phyloP scores from a whole-genome alignment of 1,140 invertebrate species.

The Polypedilum vanderplanki region DNA sequence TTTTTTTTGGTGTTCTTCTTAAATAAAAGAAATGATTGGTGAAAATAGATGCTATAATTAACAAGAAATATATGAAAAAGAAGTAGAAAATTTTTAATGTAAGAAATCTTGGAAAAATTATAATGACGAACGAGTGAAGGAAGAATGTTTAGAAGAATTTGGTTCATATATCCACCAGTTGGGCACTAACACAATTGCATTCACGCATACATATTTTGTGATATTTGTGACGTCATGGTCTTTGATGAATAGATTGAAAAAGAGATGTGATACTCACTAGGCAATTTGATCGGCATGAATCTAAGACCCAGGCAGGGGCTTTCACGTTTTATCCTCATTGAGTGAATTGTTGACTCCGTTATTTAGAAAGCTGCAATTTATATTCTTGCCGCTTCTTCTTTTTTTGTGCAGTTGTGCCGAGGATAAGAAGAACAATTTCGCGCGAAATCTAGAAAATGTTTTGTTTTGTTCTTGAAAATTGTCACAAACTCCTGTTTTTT shows the following conservation, averaged over 20 bases:
- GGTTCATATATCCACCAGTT: not conserved
- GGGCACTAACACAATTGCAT: not conserved
- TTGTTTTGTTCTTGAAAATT: not conserved
- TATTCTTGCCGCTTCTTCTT: not conserved
- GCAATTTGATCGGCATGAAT: constrained; percentile 48
- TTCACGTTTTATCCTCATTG: constrained; percentile 58
- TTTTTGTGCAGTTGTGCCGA: not conserved
- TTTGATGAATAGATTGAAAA: not conserved
- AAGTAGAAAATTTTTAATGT: too few species aligned
- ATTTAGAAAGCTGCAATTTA: not conserved
- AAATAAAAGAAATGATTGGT: not conserved
- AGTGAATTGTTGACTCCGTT: not conserved
- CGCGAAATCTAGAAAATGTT: not conserved
- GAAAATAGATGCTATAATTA: not conserved
- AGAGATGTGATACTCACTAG: constrained; percentile 10
- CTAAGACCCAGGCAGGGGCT: constrained; percentile 55
- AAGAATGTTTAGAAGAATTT: constrained; percentile 2
- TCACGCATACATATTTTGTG: not conserved
- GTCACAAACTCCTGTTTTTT: not conserved
- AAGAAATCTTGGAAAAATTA: too few species aligned
- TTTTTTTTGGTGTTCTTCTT: not conserved
- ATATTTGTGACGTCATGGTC: constrained; percentile 1
- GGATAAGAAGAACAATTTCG: not conserved
- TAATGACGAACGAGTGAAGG: too few species aligned
- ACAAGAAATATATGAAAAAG: not conserved